phyloP scores from a whole-genome alignment of 2,113 vertebrate species.

The Microtus ochrogaster region DNA sequence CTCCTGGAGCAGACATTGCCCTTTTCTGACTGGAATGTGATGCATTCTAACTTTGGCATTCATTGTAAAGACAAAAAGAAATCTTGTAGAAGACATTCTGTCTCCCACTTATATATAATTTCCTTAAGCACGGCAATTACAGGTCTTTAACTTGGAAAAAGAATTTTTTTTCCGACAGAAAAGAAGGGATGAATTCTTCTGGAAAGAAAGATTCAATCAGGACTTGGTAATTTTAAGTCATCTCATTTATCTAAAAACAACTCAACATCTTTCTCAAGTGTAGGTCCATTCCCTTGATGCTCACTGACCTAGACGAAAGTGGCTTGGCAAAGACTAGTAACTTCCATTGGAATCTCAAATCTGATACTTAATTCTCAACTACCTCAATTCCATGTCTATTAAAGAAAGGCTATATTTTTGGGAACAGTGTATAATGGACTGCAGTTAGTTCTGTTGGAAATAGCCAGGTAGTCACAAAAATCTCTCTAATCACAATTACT shows the following conservation, averaged over 20 bases:
- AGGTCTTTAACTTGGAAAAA: constrained; percentile 1
- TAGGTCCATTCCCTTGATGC: not conserved
- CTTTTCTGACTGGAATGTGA: not conserved
- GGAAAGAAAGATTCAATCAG: not conserved
- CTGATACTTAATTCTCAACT: not conserved
- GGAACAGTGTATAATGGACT: not conserved
- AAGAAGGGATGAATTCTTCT: not conserved
- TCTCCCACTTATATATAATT: not conserved
- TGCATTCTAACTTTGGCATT: not conserved
- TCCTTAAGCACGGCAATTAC: not conserved
- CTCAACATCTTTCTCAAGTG: not conserved
- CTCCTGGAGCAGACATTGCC: not conserved
- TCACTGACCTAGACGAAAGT: not conserved
- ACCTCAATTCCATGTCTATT: not conserved
- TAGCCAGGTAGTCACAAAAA: not conserved
- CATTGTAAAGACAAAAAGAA: not conserved
- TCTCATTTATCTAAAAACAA: not conserved
- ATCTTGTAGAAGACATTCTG: not conserved
- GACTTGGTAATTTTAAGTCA: not conserved
- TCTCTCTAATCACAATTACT: not conserved
- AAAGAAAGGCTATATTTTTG: not conserved
- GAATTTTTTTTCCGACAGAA: not conserved
- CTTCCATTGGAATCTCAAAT: not conserved
- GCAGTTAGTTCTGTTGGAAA: not conserved
- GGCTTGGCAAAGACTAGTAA: not conserved